phyloP scores from a whole-genome alignment of 2,888 invertebrate species.

The Stenurella melanura region DNA sequence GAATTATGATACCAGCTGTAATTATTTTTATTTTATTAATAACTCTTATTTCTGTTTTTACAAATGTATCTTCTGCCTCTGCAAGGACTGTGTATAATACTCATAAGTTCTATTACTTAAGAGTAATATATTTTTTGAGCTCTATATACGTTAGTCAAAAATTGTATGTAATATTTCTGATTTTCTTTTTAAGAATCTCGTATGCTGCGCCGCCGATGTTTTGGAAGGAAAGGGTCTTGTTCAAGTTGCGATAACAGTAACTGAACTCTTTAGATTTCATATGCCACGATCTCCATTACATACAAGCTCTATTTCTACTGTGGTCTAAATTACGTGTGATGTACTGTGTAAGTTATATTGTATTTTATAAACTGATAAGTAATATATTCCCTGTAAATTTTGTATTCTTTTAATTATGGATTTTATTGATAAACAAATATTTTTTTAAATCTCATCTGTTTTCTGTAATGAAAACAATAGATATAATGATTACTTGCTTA shows the following conservation, averaged over 20 bases:
- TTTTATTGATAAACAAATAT: conserved; percentile 20
- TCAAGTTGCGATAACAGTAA: conserved; percentile 91
- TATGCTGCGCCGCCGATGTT: conserved; percentile 94
- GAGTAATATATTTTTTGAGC: too few species aligned
- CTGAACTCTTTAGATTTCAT: conserved; percentile 85
- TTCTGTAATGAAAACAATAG: conserved; percentile 5
- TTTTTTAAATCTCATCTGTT: not conserved
- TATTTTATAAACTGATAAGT: conserved; percentile 30
- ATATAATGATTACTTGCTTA: not conserved
- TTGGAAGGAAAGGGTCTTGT: conserved; percentile 92
- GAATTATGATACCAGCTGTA: too few species aligned
- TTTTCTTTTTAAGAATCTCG: conserved; percentile 82
- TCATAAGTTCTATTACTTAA: too few species aligned
- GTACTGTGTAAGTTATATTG: conserved; percentile 31
- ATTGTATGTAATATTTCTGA: not conserved
- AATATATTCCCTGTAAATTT: conserved; percentile 35
- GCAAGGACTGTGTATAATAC: too few species aligned
- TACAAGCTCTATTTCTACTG: conserved; percentile 61
- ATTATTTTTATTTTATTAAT: too few species aligned
- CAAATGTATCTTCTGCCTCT: too few species aligned
- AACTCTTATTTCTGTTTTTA: too few species aligned
- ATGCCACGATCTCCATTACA: conserved; percentile 72
- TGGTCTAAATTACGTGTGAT: conserved; percentile 57
- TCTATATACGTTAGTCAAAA: not conserved
- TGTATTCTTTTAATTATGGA: conserved; percentile 4